Evolutionary conservation across 2,888 invertebrate genomes (phyloP), one percentile per base, ranked within the genome.

Genomic region (Luperina testacea): DNA sequence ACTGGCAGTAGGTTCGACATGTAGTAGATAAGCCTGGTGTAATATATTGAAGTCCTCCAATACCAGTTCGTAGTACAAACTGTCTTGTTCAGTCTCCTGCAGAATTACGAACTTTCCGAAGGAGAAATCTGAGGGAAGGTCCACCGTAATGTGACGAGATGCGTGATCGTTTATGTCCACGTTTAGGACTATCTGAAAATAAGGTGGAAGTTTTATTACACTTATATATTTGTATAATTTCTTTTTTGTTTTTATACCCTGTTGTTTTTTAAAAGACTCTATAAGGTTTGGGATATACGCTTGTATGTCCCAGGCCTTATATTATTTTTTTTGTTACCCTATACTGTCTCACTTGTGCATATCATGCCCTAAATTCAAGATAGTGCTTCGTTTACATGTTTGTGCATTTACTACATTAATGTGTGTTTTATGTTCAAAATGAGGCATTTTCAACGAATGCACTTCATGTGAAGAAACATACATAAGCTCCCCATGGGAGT

Each of bases 81-180:
- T 97, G 42, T 97, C 97, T 24, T 95, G 93, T 61, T 97, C 95
- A 0, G 98, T 98, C 88, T 97, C 96, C 63, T 96, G 91, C 17
- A 97, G 91, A 32, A 98, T 89, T 0, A 93, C 89, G 8, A 94
- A 92, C 57, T 93, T 95, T 9, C 89, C 88, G 17, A 94, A 87
- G 59, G 92, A 85, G 75, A 94, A 90, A 78, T 94, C 76, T 82
- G 95, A 93, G 68, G 97, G 97, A 81, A 97, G 81, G 86, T 94
- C 42, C 80, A 97, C 92, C 84, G 92, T 81, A 77, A 95, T 87
- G 89, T 90, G 80, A 80, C 95, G 90, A 79, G 97, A 93, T 1
- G 93, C 94, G 45, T 96, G 94, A 89, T 97, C 97, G 90, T 97
- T 97, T 77, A 98, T 95, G 87, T 98, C 98, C 9, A 98, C 95